Percentiles rank a stretch among this genome's conserved stretches.
phyloP scores from a whole-genome alignment of 2,797 vertebrate species.

The Hippoglossus hippoglossus region DNA sequence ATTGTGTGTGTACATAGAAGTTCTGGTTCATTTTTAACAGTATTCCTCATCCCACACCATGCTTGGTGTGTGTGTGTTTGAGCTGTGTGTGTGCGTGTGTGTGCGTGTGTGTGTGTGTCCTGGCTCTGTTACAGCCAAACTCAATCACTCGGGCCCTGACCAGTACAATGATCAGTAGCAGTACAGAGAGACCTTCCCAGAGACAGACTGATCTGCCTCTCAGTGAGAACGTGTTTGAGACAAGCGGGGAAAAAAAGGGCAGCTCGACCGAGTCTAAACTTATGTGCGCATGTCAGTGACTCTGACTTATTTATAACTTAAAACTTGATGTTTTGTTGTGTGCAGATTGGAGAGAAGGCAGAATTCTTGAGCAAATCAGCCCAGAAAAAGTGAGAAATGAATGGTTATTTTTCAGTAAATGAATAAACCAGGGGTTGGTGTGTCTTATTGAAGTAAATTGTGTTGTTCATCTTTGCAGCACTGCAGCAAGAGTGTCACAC shows the following conservation, averaged over 20 bases:
- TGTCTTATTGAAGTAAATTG: conserved; percentile 1
- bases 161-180: conserved; percentile 21
- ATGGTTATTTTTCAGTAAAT: neutral
- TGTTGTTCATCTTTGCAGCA: conserved; percentile 48
- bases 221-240: conserved; percentile 21
- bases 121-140: conserved; percentile 45
- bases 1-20: neutral
- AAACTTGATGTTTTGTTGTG: conserved; percentile 27
- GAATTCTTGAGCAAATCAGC: conserved; percentile 95
- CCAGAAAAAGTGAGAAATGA: conserved; percentile 90
- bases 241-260: conserved; percentile 6
- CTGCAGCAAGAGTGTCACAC: conserved; percentile 86
- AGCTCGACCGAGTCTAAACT: conserved; percentile 14
- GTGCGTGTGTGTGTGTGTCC: conserved; percentile 11
- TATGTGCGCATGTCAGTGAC: conserved; percentile 4
- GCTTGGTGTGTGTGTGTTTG: conserved; percentile 6
- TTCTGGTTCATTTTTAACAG: conserved; percentile 26
- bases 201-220: conserved; percentile 8
- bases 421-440: neutral
- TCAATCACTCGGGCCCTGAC: conserved; percentile 29
- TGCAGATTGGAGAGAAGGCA: conserved; percentile 93
- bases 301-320: neutral
- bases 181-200: conserved; percentile 37
- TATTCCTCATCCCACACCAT: conserved; percentile 8
- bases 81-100: conserved; percentile 15